Evolutionary conservation across 2,797 vertebrate genomes (phyloP), one percentile per base, ranked within the genome.

Genomic region (Spinus pinus): DNA sequence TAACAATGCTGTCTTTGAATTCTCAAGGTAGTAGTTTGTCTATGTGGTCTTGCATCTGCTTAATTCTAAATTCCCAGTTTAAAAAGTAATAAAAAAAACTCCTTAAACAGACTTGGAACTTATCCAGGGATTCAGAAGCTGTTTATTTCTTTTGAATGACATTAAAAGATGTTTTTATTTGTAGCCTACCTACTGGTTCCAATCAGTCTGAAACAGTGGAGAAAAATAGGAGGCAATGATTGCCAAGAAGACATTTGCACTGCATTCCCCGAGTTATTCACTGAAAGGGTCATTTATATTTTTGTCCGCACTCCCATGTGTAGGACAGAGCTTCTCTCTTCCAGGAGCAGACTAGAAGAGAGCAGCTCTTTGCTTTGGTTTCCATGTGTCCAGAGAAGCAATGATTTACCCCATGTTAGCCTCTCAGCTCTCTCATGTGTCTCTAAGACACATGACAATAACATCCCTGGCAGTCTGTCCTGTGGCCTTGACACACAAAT

Each of bases 101-200:
- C 28, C 23, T 85, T 67, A 89, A 88, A 80, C 30, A 75, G 53
- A 12, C 25, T 56, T 88, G 54, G 66, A 88, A 70, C 10, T 75
- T 90, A 61, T 41, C 42, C 88, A 87, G 69, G 6, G 49, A 74
- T 80, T 44, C 86, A 82, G 51, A 50, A 95, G 42, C 53, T 92
- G 51, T 91, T 92, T 93, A 79, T 91, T 96, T 86, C 44, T 82
- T 80, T 89, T 80, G 51, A 51, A 86, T 84, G 7, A 41, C 19
- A 56, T 56, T 64, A 53, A 81, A 12, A 39, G 21, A 51, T 30
- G 41, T 25, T 81, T 94, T 72, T 70, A 93, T 67, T 93, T 93
- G 51, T 39, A 81, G 18, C 13, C 41, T 67, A 84, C 83, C 82
- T 86, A 64, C 62, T 57, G 30, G 31, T 92, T 96, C 60, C 12